Evolutionary conservation across 2,888 invertebrate species (phyloP), one percentile per base, ranked within the genome.

Genomic region (Arrhopalites spinosus): DNA sequence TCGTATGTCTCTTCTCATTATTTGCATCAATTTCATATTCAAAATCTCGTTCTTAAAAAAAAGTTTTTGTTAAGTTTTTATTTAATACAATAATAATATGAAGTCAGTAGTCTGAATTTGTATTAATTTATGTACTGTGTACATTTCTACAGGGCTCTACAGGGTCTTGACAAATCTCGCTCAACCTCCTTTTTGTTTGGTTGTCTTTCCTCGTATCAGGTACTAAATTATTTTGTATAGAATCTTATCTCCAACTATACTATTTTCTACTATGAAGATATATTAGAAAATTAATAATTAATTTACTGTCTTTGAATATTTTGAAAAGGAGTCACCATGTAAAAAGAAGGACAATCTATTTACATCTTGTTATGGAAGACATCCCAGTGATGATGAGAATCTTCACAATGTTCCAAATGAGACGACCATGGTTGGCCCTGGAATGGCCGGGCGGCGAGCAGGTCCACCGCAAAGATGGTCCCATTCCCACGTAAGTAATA

Each of bases 71-170:
- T n/a, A n/a, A n/a, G n/a, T n/a, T n/a, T n/a, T n/a, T n/a, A n/a
- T n/a, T n/a, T n/a, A n/a, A n/a, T n/a, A n/a, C n/a, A n/a, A n/a
- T n/a, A n/a, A n/a, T n/a, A n/a, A n/a, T n/a, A n/a, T n/a, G n/a
- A n/a, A n/a, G n/a, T n/a, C n/a, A n/a, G n/a, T n/a, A n/a, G n/a
- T n/a, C n/a, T n/a, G n/a, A n/a, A n/a, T n/a, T n/a, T n/a, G n/a
- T n/a, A n/a, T n/a, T n/a, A n/a, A n/a, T n/a, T n/a, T n/a, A n/a
- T n/a, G n/a, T n/a, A n/a, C n/a, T n/a, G n/a, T n/a, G n/a, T n/a
- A 87, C 91, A n/a, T n/a, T n/a, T n/a, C n/a, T n/a, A n/a, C n/a
- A n/a, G 94, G 85, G 94, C 95, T 86, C 87, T 95, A 86, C 92
- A 93, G 85, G 90, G 92, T 83, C 89, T 95, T 84, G 77, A 76